Conservation (phyloP, 2,113 vertebrate genomes). For the Brienomyrus longianalis region DNA sequence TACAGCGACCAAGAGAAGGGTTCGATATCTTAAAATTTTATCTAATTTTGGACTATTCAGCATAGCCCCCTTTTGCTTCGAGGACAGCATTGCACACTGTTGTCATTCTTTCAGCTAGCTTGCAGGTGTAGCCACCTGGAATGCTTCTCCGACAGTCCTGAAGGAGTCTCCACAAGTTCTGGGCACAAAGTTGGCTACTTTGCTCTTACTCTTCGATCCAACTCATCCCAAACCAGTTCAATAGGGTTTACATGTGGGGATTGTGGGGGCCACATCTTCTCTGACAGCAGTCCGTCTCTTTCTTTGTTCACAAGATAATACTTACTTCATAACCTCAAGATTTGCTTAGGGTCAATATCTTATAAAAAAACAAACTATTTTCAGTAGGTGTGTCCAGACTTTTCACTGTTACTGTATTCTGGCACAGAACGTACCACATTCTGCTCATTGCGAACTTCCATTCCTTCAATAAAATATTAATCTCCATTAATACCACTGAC, state of each 20-base stretch:
- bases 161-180: not conserved
- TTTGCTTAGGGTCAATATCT: not conserved
- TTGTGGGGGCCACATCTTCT: not conserved
- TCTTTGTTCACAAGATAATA: not conserved
- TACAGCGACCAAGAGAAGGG: not conserved
- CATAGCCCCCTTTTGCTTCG: not conserved
- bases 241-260: not conserved
- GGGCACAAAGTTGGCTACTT: not conserved
- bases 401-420: not conserved
- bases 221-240: not conserved
- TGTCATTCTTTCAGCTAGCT: not conserved
- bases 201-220: not conserved
- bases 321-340: not conserved
- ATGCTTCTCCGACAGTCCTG: not conserved
- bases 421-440: not conserved
- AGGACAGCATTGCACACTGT: not conserved
- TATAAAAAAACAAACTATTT: not conserved
- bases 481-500: not conserved
- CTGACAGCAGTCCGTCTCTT: not conserved
- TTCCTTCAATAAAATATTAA: not conserved
- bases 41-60: not conserved
- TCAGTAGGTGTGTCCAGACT: not conserved
- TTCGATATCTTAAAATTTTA: not conserved
- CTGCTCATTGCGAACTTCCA: not conserved
- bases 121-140: not conserved